These are phyloP conservation scores for Myotis davidii DNA, from an alignment of 2,113 vertebrate genomes.

Conservation along the genomic window DNA sequence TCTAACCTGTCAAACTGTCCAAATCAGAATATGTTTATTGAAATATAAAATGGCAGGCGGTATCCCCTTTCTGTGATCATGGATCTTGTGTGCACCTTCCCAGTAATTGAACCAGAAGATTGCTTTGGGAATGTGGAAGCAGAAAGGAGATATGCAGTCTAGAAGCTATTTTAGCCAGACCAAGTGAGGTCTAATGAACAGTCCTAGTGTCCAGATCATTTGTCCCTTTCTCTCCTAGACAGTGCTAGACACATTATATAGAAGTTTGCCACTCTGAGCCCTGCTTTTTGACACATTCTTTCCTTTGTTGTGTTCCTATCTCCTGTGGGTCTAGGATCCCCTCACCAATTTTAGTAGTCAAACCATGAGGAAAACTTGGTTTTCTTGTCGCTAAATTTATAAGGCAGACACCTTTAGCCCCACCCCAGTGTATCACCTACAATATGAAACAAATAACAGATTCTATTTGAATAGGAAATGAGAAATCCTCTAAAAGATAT, in stretches of 20 bases:
- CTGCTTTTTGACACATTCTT: neutral
- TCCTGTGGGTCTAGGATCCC: neutral
- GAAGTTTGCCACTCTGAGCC: neutral
- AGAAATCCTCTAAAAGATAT: neutral
- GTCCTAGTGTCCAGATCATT: conserved; percentile 6
- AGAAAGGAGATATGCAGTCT: neutral
- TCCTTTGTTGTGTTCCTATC: neutral
- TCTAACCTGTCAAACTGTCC: neutral
- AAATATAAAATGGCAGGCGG: neutral
- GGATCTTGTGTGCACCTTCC: neutral
- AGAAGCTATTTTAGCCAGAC: neutral
- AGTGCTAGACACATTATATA: neutral
- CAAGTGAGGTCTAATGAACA: neutral
- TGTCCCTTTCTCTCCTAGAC: neutral
- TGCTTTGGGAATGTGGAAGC: neutral
- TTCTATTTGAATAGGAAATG: conserved; percentile 37
- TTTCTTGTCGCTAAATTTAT: neutral
- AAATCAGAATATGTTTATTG: conserved; percentile 23
- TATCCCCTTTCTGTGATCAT: neutral
- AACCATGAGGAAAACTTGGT: neutral
- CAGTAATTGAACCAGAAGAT: neutral
- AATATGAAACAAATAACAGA: neutral
- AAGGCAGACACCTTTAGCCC: neutral
- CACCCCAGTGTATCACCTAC: neutral
- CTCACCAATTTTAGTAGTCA: neutral